phyloP scores from a whole-genome alignment of 2,888 invertebrate species.

The Nycteola revayana region DNA sequence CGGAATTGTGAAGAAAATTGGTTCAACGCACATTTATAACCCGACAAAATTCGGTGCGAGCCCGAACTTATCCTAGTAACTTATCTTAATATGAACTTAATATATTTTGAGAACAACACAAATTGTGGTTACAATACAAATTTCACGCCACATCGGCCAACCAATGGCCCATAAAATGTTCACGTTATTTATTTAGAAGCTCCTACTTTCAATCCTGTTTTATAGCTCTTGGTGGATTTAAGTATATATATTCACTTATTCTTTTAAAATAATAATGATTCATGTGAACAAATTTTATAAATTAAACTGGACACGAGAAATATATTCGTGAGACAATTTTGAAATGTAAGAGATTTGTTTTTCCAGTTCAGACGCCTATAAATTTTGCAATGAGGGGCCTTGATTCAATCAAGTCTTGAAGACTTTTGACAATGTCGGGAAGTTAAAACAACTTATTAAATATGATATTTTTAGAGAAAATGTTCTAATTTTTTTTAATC shows the following conservation, averaged over 20 bases:
- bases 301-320: no score
- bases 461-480: no score
- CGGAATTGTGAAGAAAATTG: constrained; percentile 24
- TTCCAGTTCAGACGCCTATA: no score
- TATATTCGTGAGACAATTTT: no score
- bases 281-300: no score
- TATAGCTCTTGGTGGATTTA: constrained; percentile 12
- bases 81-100: constrained; percentile 32
- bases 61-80: constrained; percentile 18
- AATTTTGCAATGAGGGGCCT: no score
- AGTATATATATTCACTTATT: constrained; percentile 7
- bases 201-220: constrained; percentile 25
- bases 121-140: constrained; percentile 40
- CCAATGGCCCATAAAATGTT: constrained; percentile 44
- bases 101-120: constrained; percentile 35
- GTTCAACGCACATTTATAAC: constrained; percentile 25
- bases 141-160: constrained; percentile 41
- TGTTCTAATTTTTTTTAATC: no score
- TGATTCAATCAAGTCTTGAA: no score
- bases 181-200: constrained; percentile 39
- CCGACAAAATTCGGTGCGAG: constrained; percentile 20
- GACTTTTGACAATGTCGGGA: no score
- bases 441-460: no score
- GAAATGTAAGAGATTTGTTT: no score
- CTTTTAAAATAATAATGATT: constrained; percentile 15